These are phyloP conservation scores for Caenorhabditis sp. DNA, from an alignment of 2,888 invertebrate species.

Conservation along the genomic window DNA sequence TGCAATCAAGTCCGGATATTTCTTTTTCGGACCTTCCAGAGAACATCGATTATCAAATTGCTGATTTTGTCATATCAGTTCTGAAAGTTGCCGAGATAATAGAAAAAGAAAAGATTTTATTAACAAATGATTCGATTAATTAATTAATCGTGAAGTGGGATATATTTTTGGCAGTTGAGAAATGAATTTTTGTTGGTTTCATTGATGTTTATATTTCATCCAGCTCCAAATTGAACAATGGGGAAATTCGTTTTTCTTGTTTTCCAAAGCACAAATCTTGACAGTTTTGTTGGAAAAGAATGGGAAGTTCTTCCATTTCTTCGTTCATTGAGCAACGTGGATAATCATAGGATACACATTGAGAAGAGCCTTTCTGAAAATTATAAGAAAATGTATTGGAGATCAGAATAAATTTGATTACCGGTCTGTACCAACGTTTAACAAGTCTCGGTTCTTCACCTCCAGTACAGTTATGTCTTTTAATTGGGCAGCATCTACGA, in stretches of 20 bases:
- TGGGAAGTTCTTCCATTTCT: slow-evolving; percentile 56
- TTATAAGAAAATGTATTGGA: no score
- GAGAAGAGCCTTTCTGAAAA: slow-evolving; percentile 45
- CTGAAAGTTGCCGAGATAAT: slow-evolving; percentile 3
- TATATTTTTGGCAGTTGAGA: neutral
- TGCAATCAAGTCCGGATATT: neutral
- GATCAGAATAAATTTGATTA: no score
- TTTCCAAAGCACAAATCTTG: slow-evolving; percentile 55
- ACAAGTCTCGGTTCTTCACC: slow-evolving; percentile 46
- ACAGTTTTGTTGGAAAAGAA: slow-evolving; percentile 54
- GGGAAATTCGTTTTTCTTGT: slow-evolving; percentile 48
- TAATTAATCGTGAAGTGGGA: neutral
- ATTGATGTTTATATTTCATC: slow-evolving; percentile 13
- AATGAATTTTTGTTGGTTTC: neutral
- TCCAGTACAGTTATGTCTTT: slow-evolving; percentile 42
- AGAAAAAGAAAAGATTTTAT: neutral
- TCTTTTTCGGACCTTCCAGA: neutral
- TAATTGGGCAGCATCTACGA: slow-evolving; percentile 50
- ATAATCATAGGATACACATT: slow-evolving; percentile 53
- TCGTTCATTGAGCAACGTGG: slow-evolving; percentile 49
- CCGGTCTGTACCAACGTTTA: slow-evolving; percentile 57
- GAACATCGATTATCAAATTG: neutral
- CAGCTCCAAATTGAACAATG: slow-evolving; percentile 40
- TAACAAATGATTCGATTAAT: neutral
- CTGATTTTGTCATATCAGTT: neutral